Base-by-base conservation (phyloP, 2,888 invertebrate species). In the Electrophaes corylata region DNA sequence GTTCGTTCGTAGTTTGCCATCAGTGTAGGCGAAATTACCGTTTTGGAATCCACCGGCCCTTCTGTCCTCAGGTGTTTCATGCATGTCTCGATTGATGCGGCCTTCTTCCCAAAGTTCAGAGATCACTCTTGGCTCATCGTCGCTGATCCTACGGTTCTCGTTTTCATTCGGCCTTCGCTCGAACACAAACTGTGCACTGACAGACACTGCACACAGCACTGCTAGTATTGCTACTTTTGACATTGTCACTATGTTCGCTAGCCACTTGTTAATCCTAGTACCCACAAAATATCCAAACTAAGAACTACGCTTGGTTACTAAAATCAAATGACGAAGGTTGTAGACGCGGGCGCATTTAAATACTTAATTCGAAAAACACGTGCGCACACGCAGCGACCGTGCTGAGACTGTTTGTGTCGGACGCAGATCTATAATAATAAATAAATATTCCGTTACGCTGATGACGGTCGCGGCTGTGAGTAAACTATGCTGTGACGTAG, bases 401-500 rank as follows among this genome's bases (percentile, higher is more conserved):
- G 4, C 39, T 35, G 48, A 47, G 54, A 62, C 62, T 66, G 60
- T 57, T 56, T 56, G 46, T 2, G 46, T 14, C 43, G 23, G 43
- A 43, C 43, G 26, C 53, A 48, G 58, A 60, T 55, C 46, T 52
- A 52, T 57, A 46, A 51, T 52, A 61, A 61, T 60, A 64, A 44
- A 65, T 37, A 40, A 37, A 51, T 41, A 43, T 59, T 53, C 62
- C 62, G 60, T 58, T 55, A 62, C 43, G 43, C 41, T 11, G 18
- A 6, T 41, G 44, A 23, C 45, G 49, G 49, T 35, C 49, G 33
- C 19, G 40, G 57, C 40, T 46, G 40, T 57, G 40, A 51, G 37
- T 60, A 57, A 53, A 26, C 12, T 52, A 57, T 45, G 65, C 57
- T 26, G 50, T 61, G 60, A 66, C 63, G 59, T 33, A 40, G 45